A percentile compares a stretch with the other conserved stretches of the same genome.
Evolutionary conservation across 2,113 vertebrate genomes (phyloP).

Genomic region (Paramisgurnus dabryanus): DNA sequence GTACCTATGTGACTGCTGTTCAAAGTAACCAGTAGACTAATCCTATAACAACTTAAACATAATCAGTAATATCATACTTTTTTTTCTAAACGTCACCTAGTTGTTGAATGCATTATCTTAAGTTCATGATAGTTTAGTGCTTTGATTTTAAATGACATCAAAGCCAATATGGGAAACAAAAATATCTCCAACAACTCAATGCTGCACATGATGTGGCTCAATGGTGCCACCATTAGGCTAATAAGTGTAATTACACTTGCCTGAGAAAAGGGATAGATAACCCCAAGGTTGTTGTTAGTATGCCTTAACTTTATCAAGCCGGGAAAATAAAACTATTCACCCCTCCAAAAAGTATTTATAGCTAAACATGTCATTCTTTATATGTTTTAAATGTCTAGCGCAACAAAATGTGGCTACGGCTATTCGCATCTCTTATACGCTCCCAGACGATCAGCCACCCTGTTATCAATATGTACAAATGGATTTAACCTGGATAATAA

Average conservation of each 20-base stretch:
- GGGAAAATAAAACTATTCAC: slow-evolving; percentile 24
- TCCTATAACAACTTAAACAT: neutral
- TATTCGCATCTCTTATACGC: slow-evolving; percentile 57
- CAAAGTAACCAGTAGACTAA: neutral
- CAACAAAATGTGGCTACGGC: slow-evolving; percentile 46
- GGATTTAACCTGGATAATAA: slow-evolving; percentile 77
- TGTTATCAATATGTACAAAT: slow-evolving; percentile 75
- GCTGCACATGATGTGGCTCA: neutral
- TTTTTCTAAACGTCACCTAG: neutral
- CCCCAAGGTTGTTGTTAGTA: neutral
- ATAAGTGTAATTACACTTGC: slow-evolving; percentile 20
- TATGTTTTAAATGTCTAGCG: neutral
- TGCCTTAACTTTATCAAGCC: neutral
- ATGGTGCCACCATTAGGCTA: slow-evolving; percentile 1
- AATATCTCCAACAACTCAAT: neutral
- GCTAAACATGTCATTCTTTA: neutral
- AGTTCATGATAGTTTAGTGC: neutral
- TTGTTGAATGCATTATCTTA: neutral
- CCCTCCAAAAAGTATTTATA: slow-evolving; percentile 5
- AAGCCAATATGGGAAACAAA: neutral
- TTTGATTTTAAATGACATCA: neutral
- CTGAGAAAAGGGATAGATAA: slow-evolving; percentile 12
- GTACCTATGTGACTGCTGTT: neutral
- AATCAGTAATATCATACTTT: neutral
- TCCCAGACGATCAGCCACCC: slow-evolving; percentile 66